Evolutionary conservation across 2,113 vertebrate genomes (phyloP), one percentile per base, ranked within the genome.

Genomic region (Chaetorhynchus papuensis): DNA sequence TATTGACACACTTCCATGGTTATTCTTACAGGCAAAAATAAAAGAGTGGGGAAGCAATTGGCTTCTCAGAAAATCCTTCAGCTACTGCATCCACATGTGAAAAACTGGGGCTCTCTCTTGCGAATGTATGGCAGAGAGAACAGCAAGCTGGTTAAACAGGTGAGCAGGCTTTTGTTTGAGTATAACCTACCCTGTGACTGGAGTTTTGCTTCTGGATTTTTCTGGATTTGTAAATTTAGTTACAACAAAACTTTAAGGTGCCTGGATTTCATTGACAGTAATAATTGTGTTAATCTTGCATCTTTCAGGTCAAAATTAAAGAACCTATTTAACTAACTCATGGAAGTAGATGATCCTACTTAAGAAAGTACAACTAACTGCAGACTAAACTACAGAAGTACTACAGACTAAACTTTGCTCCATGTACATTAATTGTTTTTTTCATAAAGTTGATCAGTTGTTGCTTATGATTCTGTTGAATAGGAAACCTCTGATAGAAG

Each of bases 111-210:
- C 45, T 99, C 99, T 56, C 98, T 99, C 91, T 95, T 99, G 93
- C 99, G 99, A 91, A 99, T 99, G 99, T 99, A 99, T 9, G 99
- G 99, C 82, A 98, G 99, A 70, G 99, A 99, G 94, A 99, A 98
- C 97, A 99, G 98, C 95, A 99, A 99, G 97, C 99, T 99, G 99
- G 99, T 99, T 75, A 99, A 99, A 95, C 99, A 99, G 99, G 99
- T 99, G 91, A 95, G 85, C 26, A 27, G 45, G 61, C 33, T 66
- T 83, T 83, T 76, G 19, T 33, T 70, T 45, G 23, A 33, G 26
- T 72, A 3, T 59, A 14, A 52, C 17, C 28, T 68, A 4, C 35
- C 17, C 65, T 78, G 19, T 14, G 30, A 41, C 52, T 47, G n/a
- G 6, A 5, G 17, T 13, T 61, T 8, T 28, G n/a, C 15, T 49